phyloP scores from a whole-genome alignment of 35 echinoderm and acorn worm genomes.

The Acanthaster planci region DNA sequence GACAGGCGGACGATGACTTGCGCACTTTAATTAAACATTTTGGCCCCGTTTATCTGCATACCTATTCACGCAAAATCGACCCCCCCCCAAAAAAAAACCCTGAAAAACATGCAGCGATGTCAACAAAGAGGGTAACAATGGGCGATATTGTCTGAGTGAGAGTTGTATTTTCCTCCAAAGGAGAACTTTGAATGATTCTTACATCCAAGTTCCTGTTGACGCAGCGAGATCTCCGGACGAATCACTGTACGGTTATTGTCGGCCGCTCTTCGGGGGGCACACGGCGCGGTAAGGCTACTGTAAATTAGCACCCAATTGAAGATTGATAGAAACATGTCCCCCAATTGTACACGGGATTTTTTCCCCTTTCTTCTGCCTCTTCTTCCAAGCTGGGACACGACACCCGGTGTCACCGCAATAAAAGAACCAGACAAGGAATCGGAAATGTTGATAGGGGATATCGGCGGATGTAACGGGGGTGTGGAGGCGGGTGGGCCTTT shows the following conservation, averaged over 20 bases:
- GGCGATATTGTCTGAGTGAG: not conserved
- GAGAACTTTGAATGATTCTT: not conserved
- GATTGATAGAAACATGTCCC: not conserved
- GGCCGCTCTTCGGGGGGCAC: not conserved
- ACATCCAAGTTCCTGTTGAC: not conserved
- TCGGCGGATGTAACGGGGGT: not conserved
- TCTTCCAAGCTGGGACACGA: not conserved
- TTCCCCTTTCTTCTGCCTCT: not conserved
- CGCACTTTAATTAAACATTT: conserved; percentile 30
- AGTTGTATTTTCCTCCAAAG: not conserved
- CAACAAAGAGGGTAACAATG: not conserved
- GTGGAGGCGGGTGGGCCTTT: not conserved
- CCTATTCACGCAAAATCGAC: conserved; percentile 9
- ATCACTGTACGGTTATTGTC: not conserved
- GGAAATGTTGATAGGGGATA: conserved; percentile 6
- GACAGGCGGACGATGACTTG: not conserved
- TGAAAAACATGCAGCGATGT: not conserved
- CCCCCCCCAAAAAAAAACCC: not conserved
- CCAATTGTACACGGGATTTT: not conserved
- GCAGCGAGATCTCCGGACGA: not conserved
- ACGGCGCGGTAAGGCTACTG: not conserved
- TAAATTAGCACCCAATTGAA: conserved; percentile 27
- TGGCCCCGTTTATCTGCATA: not conserved
- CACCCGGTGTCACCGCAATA: not conserved
- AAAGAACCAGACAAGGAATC: not conserved